Conservation (phyloP, 2,888 invertebrate genomes). For the Thera britannica region DNA sequence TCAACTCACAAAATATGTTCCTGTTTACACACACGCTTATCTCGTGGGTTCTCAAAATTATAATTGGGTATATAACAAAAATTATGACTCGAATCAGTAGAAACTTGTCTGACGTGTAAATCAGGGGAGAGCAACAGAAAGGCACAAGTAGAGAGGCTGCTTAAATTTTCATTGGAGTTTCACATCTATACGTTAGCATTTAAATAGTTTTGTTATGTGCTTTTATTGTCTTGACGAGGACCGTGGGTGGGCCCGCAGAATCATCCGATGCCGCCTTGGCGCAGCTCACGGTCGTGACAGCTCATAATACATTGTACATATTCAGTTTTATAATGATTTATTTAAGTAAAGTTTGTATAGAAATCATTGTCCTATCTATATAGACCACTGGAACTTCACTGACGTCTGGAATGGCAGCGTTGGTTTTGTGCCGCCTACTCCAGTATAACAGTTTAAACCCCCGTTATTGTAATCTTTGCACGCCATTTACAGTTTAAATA, state of each 20-base stretch:
- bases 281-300: slow-evolving; percentile 22
- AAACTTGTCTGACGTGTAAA: neutral
- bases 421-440: neutral
- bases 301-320: slow-evolving; percentile 28
- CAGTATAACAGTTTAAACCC: neutral
- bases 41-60: too few relatives aligned
- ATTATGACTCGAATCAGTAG: neutral
- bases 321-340: slow-evolving; percentile 21
- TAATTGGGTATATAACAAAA: too few relatives aligned
- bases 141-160: neutral
- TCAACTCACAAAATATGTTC: neutral
- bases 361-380: neutral
- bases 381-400: slow-evolving; percentile 7
- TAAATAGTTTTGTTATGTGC: slow-evolving; percentile 25
- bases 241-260: slow-evolving; percentile 26
- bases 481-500: neutral
- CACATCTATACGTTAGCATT: slow-evolving; percentile 11
- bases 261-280: slow-evolving; percentile 33
- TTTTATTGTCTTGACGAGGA: slow-evolving; percentile 29
- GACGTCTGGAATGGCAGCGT: slow-evolving; percentile 7
- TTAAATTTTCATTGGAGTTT: slow-evolving; percentile 5
- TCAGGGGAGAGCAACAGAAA: neutral
- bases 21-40: too few relatives aligned
- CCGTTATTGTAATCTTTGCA: neutral
- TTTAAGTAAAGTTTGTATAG: slow-evolving; percentile 12